Conservation (phyloP, 1,140 invertebrate species). For the Grapholita molesta region DNA sequence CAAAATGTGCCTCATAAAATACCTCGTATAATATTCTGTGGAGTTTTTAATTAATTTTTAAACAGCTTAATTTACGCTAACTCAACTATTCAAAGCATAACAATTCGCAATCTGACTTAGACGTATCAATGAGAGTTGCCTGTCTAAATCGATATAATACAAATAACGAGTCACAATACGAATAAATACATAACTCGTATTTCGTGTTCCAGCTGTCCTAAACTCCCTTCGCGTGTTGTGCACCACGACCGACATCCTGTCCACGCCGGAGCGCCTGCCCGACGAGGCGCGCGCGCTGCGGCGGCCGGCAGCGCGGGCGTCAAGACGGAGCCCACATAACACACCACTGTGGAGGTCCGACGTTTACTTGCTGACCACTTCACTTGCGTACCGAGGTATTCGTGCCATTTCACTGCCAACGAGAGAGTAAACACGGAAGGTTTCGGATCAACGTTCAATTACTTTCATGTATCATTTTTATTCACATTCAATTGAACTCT, state of each 20-base stretch:
- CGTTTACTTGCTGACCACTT: not conserved
- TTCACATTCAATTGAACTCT: not conserved
- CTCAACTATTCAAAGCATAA: too few species aligned
- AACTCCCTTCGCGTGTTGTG: constrained; percentile 94
- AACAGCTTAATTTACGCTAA: too few species aligned
- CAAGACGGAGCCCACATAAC: constrained; percentile 67
- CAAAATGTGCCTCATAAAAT: too few species aligned
- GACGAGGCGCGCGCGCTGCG: constrained; percentile 88
- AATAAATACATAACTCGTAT: not conserved
- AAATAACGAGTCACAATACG: too few species aligned
- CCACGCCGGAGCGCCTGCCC: constrained; percentile 90
- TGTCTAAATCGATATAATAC: not conserved
- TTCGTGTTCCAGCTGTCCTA: constrained; percentile 86
- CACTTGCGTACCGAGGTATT: not conserved
- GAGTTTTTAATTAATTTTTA: too few species aligned
- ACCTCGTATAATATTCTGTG: too few species aligned
- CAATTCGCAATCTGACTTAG: too few species aligned
- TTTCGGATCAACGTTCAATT: too few species aligned
- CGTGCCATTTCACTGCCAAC: not conserved
- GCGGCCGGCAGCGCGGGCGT: constrained; percentile 64
- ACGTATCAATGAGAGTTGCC: too few species aligned
- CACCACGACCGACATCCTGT: constrained; percentile 95
- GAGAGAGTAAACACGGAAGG: not conserved
- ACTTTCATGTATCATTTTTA: not conserved
- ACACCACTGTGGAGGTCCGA: not conserved